Conservation (phyloP, 2,797 vertebrate species). For the Platalea minor region DNA sequence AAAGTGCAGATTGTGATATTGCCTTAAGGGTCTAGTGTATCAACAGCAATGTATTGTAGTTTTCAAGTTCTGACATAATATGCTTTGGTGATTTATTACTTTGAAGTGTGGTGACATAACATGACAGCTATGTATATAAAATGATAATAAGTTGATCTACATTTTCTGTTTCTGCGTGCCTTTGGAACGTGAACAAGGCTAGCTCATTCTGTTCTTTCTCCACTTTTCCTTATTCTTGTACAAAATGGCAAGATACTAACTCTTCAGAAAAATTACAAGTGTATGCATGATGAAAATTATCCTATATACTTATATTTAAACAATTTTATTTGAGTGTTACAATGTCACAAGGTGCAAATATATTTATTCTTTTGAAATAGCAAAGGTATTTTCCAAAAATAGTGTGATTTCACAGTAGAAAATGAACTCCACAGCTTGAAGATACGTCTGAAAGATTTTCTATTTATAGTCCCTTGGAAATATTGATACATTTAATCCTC, state of each 20-base stretch:
- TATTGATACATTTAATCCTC: not conserved
- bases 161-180: not conserved
- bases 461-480: not conserved
- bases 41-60: not conserved
- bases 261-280: not conserved
- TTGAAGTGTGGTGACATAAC: not conserved
- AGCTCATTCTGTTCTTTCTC: not conserved
- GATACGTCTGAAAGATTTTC: not conserved
- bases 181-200: not conserved
- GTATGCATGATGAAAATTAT: not conserved
- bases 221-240: not conserved
- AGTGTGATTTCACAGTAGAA: not conserved
- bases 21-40: not conserved
- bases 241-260: not conserved
- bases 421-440: not conserved
- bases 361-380: not conserved
- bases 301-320: not conserved
- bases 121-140: not conserved
- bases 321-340: not conserved
- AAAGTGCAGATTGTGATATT: not conserved
- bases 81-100: not conserved
- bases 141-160: not conserved
- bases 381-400: not conserved
- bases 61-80: conserved; percentile 8
- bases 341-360: not conserved